phyloP scores from a whole-genome alignment of 2,113 vertebrate genomes.

The Oreochromis aureus region DNA sequence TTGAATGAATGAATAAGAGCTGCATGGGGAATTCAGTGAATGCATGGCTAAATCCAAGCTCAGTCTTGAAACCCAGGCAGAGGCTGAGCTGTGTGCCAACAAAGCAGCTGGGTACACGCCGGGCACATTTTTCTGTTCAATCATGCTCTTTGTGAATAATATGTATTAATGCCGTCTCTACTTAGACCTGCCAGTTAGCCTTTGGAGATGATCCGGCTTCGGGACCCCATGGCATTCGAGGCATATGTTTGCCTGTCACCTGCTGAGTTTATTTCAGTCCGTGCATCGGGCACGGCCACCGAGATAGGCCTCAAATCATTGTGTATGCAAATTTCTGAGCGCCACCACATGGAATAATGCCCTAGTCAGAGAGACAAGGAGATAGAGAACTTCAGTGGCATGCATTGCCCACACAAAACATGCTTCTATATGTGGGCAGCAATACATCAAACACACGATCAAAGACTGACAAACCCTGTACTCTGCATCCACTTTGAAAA shows the following conservation, averaged over 20 bases:
- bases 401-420: constrained; percentile 10
- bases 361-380: background rate
- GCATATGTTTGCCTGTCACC: constrained; percentile 71
- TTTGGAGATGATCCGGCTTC: constrained; percentile 73
- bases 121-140: constrained; percentile 74
- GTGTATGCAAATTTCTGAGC: constrained; percentile 44
- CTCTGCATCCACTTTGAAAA: background rate
- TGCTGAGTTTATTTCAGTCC: constrained; percentile 59
- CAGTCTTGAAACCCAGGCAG: constrained; percentile 50
- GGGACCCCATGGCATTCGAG: constrained; percentile 70
- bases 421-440: constrained; percentile 22
- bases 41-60: constrained; percentile 58
- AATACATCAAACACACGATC: constrained; percentile 32
- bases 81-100: constrained; percentile 51
- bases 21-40: constrained; percentile 68
- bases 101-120: constrained; percentile 68
- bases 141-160: constrained; percentile 79
- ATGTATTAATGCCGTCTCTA: constrained; percentile 66
- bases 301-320: constrained; percentile 37
- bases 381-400: constrained; percentile 14
- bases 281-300: constrained; percentile 5
- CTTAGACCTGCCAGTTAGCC: constrained; percentile 73
- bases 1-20: constrained; percentile 58
- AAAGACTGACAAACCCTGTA: constrained; percentile 7
- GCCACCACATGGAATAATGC: constrained; percentile 9